Base-by-base conservation (phyloP, 2,888 invertebrate genomes). In the Resseliella maxima region DNA sequence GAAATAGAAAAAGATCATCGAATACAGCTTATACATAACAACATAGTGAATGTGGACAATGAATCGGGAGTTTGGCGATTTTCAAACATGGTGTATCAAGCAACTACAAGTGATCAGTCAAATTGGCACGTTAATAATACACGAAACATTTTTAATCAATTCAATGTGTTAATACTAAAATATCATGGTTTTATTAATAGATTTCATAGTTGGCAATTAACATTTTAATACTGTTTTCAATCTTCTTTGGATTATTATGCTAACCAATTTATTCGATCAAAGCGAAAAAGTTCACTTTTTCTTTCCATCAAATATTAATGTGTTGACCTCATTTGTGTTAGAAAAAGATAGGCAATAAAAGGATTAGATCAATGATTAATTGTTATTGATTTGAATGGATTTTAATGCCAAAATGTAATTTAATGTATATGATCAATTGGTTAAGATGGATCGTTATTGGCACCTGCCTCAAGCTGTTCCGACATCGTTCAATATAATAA, bases 351-450 rank as follows among this genome's bases (percentile, higher is more conserved):
- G 31, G 72, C 72, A 35, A 72, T 31, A 35, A 72, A 72, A 31
- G 72, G 15, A 72, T 72, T 72, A 27, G 72, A 72, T 72, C 31
- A 72, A 31, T 72, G 72, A 72, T 72, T 72, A 72, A 72, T 72
- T 72, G 72, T 31, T 59, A 59, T 27, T 59, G 72, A 72, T 72
- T 72, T 72, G 72, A 31, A 15, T 15, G 31, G 6, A 18, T 72
- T 72, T 72, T 72, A 72, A 72, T 72, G 72, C 72, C 72, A 72
- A 72, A 72, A 72, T 31, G 72, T 72, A 72, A 72, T 72, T 72
- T 72, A 72, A n/a, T n/a, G n/a, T 72, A 50, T 72, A 27, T 72
- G 31, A 15, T 31, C 12, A 15, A 72, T 72, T n/a, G 31, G 24
- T 59, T 59, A 24, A 59, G 72, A 72, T 31, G 72, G n/a, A 18